Percentiles rank a stretch among this genome's conserved stretches.
These are phyloP conservation scores for Thinocorus orbignyianus DNA, from an alignment of 2,113 vertebrate species.

Conservation along the genomic window DNA sequence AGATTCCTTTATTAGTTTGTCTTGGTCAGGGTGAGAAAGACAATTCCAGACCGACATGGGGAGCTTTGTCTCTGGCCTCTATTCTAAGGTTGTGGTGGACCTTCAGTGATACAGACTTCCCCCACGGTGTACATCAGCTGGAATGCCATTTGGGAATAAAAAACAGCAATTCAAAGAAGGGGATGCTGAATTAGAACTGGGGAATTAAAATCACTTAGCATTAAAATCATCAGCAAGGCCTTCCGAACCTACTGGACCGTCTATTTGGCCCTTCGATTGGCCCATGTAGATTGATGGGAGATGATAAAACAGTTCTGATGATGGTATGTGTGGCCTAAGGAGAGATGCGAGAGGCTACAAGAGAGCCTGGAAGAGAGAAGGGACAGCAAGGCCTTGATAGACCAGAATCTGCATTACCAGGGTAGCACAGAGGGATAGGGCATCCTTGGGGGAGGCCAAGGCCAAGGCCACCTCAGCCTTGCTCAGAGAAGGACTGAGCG, in stretches of 20 bases:
- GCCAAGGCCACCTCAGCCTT: background rate
- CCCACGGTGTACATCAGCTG: background rate
- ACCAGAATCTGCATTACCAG: background rate
- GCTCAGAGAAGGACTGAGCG: background rate
- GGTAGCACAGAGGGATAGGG: background rate
- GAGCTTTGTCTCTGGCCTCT: background rate
- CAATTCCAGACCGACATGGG: background rate
- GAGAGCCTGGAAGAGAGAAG: background rate
- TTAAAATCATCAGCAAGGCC: background rate
- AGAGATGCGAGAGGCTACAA: background rate
- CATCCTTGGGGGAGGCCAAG: background rate
- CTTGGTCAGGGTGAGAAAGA: background rate
- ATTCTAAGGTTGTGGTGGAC: background rate
- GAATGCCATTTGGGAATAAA: background rate
- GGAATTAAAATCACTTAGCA: background rate
- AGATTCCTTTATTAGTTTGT: background rate
- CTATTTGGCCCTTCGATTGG: background rate
- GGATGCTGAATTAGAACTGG: background rate
- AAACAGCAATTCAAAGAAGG: background rate
- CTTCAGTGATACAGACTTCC: background rate
- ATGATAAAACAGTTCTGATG: background rate
- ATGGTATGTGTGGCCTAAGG: rapidly evolving
- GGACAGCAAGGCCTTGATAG: background rate
- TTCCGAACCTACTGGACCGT: background rate
- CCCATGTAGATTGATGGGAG: background rate